Evolutionary conservation across 2,113 vertebrate genomes (phyloP).

Genomic region (Mirza zaza): DNA sequence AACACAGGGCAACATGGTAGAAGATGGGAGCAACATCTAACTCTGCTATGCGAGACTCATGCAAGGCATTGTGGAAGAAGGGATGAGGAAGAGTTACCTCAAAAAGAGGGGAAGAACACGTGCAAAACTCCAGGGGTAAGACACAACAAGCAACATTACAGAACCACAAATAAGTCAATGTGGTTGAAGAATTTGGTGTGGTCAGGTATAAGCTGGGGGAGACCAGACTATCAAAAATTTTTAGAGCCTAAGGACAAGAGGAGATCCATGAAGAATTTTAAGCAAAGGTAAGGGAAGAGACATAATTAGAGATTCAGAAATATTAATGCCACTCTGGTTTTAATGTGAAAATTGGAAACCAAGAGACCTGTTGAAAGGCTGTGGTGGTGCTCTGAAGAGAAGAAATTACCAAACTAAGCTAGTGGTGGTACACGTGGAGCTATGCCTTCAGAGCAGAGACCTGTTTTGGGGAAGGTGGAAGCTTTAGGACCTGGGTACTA

Average conservation of each 20-base stretch:
- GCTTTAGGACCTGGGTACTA: not conserved
- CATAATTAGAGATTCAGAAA: not conserved
- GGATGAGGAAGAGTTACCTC: not conserved
- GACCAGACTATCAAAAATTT: not conserved
- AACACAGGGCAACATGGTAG: not conserved
- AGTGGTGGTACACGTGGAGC: not conserved
- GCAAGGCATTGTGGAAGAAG: not conserved
- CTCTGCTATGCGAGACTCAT: not conserved
- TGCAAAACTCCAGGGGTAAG: not conserved
- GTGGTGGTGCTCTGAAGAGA: not conserved
- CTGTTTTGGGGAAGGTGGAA: not conserved
- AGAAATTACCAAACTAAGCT: not conserved
- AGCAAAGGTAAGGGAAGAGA: not conserved
- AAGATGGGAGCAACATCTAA: not conserved
- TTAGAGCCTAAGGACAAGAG: not conserved
- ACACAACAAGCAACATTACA: not conserved
- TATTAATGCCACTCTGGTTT: not conserved
- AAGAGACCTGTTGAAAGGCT: not conserved
- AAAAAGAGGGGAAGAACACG: not conserved
- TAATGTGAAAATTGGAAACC: not conserved
- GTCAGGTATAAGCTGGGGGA: not conserved
- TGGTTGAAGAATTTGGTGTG: not conserved
- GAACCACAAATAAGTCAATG: not conserved
- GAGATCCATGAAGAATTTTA: not conserved
- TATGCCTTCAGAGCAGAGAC: not conserved